Evolutionary conservation across 37 sponge, comb jelly and placozoan species (phyloP).

Genomic region (Axinella damicornis): DNA sequence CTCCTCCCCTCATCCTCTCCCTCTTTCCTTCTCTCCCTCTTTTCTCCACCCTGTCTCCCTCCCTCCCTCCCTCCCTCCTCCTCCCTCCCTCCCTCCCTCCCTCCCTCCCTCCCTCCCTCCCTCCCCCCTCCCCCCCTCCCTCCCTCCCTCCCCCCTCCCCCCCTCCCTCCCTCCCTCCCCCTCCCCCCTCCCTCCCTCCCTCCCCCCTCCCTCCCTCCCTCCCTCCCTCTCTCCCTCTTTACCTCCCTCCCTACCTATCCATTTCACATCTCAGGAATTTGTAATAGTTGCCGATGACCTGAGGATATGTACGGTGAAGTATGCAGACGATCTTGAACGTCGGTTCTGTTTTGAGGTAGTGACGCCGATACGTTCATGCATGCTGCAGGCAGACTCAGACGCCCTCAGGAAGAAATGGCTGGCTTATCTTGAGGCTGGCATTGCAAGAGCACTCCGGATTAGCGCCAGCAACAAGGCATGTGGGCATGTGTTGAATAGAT

Average conservation of each 20-base stretch:
- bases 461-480: conserved; percentile 58
- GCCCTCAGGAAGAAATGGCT: conserved; percentile 69
- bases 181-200: neutral
- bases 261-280: conserved; percentile 52
- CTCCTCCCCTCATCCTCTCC: no score
- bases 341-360: conserved; percentile 87
- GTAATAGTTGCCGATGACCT: conserved; percentile 73
- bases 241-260: no score
- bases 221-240: no score
- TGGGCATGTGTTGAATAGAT: no score
- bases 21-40: no score
- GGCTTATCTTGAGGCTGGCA: conserved; percentile 47
- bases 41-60: no score
- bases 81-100: neutral
- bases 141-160: neutral
- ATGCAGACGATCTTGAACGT: conserved; percentile 76
- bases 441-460: conserved; percentile 53
- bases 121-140: neutral
- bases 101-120: no score
- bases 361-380: conserved; percentile 55
- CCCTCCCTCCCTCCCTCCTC: neutral
- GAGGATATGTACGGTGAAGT: conserved; percentile 77
- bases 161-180: neutral
- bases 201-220: neutral
- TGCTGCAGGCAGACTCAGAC: conserved; percentile 82